Evolutionary conservation across 2,797 vertebrate species (phyloP).

Genomic region (Notolepis coatsorum): DNA sequence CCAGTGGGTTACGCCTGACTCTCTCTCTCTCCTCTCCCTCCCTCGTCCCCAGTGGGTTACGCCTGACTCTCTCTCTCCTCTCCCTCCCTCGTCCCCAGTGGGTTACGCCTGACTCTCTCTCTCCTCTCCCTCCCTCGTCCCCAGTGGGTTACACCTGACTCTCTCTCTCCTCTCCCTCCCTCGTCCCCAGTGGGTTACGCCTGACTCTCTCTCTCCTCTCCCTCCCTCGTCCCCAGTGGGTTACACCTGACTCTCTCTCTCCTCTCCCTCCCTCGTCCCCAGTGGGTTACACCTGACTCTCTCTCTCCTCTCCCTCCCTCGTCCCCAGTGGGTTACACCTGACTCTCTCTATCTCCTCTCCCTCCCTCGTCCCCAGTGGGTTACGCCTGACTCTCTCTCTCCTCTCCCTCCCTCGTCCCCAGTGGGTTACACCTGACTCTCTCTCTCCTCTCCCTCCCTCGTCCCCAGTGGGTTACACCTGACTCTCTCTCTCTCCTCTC

Average conservation of each 20-base stretch:
- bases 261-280: constrained; percentile 14
- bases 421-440: constrained; percentile 97
- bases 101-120: constrained; percentile 95
- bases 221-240: constrained; percentile 82
- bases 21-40: constrained; percentile 71
- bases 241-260: constrained; percentile 92
- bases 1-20: constrained; percentile 96
- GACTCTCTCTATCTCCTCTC: constrained; percentile 85
- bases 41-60: constrained; percentile 86
- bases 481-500: constrained; percentile 85
- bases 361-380: constrained; percentile 82
- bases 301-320: constrained; percentile 62
- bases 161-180: constrained; percentile 70
- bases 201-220: constrained; percentile 87
- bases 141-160: constrained; percentile 96
- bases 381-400: constrained; percentile 92
- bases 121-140: neutral
- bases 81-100: constrained; percentile 75
- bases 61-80: constrained; percentile 90
- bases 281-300: constrained; percentile 97
- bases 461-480: constrained; percentile 91
- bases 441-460: constrained; percentile 62
- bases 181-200: constrained; percentile 89
- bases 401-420: constrained; percentile 14
- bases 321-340: constrained; percentile 91